Base-by-base conservation (phyloP, 2,888 invertebrate species). In the Papilio gigon region DNA sequence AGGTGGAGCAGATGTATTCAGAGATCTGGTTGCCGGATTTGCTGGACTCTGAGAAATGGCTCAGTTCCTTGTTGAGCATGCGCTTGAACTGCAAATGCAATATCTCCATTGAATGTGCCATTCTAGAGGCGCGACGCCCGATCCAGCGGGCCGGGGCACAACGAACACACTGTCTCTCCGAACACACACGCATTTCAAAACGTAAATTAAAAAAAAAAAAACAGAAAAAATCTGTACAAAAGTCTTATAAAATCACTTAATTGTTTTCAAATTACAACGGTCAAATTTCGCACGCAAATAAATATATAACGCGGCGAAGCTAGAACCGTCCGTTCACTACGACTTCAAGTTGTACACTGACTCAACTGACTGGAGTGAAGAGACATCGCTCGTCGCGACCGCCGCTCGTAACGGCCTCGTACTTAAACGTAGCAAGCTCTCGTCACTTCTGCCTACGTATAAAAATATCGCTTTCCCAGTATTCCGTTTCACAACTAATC, bases 21-120 rank as follows among this genome's bases (percentile, higher is more conserved):
- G 99, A 99, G 88, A 99, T 98, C 94, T 99, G 99, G 93, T 99
- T 98, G 83, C 99, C 99, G 78, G 99, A 98, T 93, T 97, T 98
- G 93, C 98, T 98, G 76, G 98, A 98, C 92, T 99, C 99, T 74
- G 99, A 99, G 93, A 99, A 99, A 92, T 99, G 99, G 85, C 98
- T 98, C 84, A 99, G 94, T 93, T 99, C 99, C 93, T 99, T 98
- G 94, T 99, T 99, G 90, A 99, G 95, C 98, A 99, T 99, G 88
- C 98, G 96, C 93, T 99, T 99, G 94, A 99, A 99, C 99, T 99
- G 95, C 78, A 88, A 87, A 78, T 86, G 90, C 83, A 91, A 90
- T 76, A 89, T 78, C 78, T 90, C 89, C 77, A 91, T 85, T 85
- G 89, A 90, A 75, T 88, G 83, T 67, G 90, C 87, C 87, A 92